phyloP scores from a whole-genome alignment of 1,140 invertebrate species.

The Pseudomyrmex dendroicus region DNA sequence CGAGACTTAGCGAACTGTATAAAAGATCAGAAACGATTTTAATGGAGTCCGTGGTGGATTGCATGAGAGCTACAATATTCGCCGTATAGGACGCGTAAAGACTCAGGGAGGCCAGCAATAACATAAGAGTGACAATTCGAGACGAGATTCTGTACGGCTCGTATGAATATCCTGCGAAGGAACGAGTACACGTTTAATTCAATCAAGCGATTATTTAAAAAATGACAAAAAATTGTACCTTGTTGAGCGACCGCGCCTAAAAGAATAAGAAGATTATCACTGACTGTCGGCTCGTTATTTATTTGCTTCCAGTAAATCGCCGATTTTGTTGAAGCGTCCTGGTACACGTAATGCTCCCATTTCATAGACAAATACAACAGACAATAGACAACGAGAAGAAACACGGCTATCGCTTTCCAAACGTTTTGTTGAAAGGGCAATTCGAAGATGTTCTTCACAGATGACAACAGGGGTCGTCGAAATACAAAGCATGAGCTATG shows the following conservation, averaged over 20 bases:
- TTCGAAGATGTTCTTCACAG: slow-evolving; percentile 87
- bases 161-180: slow-evolving; percentile 73
- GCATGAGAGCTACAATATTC: slow-evolving; percentile 88
- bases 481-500: slow-evolving; percentile 87
- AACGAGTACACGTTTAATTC: neutral
- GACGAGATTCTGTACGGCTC: slow-evolving; percentile 73
- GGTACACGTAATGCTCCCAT: slow-evolving; percentile 76
- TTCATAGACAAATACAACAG: slow-evolving; percentile 82
- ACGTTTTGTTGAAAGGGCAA: slow-evolving; percentile 87
- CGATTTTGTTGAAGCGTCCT: neutral
- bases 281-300: slow-evolving; percentile 65
- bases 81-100: slow-evolving; percentile 88
- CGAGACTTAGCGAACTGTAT: slow-evolving; percentile 86
- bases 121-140: slow-evolving; percentile 76
- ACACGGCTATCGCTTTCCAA: slow-evolving; percentile 85
- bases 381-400: slow-evolving; percentile 83
- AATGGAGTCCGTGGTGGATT: slow-evolving; percentile 87
- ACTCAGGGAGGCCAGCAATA: slow-evolving; percentile 74
- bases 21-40: slow-evolving; percentile 86
- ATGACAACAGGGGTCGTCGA: slow-evolving; percentile 88
- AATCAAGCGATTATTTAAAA: neutral
- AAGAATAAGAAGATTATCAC: slow-evolving; percentile 76
- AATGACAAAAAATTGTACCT: slow-evolving; percentile 63
- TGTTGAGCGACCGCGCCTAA: slow-evolving; percentile 77
- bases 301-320: slow-evolving; percentile 40